phyloP scores from a whole-genome alignment of 2,113 vertebrate genomes.

The Oenanthe oenanthe region DNA sequence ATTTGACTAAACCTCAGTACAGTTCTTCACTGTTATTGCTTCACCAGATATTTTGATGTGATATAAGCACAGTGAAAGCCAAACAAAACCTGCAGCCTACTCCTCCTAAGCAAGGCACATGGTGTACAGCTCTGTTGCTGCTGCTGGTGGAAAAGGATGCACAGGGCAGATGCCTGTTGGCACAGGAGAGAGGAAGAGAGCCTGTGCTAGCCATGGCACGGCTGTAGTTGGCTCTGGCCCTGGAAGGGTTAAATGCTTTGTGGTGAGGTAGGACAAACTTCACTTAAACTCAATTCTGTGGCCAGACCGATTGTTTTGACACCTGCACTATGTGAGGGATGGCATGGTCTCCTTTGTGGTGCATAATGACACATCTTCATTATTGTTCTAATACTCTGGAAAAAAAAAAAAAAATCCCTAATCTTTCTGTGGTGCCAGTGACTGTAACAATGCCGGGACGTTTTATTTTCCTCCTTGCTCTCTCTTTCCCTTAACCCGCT shows the following conservation, averaged over 20 bases:
- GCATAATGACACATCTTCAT: slow-evolving; percentile 81
- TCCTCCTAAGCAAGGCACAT: neutral
- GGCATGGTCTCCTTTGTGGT: slow-evolving; percentile 72
- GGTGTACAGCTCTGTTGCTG: accelerated
- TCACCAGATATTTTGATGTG: neutral
- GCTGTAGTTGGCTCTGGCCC: slow-evolving; percentile 7
- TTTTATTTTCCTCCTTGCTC: slow-evolving; percentile 73
- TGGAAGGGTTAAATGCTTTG: slow-evolving; percentile 75
- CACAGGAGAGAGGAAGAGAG: neutral
- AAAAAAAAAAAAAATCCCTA: slow-evolving; percentile 63
- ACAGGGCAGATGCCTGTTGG: neutral
- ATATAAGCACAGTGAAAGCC: neutral
- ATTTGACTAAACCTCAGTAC: neutral
- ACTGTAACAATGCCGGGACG: slow-evolving; percentile 65
- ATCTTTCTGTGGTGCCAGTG: slow-evolving; percentile 77
- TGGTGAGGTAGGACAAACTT: slow-evolving; percentile 73
- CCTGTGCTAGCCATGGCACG: neutral
- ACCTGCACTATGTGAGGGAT: slow-evolving; percentile 73
- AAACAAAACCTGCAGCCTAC: neutral
- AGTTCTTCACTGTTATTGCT: neutral
- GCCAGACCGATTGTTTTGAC: slow-evolving; percentile 70
- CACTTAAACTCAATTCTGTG: slow-evolving; percentile 59
- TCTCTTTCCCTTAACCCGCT: slow-evolving; percentile 61
- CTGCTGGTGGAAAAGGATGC: neutral
- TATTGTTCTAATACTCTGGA: slow-evolving; percentile 76